Base-by-base conservation (phyloP, 1,140 invertebrate species). In the Lerema accius region DNA sequence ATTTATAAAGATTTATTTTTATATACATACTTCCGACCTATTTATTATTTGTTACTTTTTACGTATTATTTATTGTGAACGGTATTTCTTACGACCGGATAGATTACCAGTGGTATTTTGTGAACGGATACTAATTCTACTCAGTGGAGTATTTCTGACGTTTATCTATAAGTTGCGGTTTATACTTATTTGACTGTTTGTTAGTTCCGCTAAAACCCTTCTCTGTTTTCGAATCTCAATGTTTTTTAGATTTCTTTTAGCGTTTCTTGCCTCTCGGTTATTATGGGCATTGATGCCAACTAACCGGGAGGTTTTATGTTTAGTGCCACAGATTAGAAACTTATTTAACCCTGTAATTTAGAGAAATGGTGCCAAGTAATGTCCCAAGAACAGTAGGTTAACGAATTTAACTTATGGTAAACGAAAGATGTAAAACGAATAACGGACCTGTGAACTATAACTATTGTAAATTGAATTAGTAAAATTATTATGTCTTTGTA, bases 1-100 rank as follows among this genome's bases (percentile, higher is more conserved):
- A 86, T 86, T 84, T 90, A 89, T 82, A 83, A 79, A 86, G 76
- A 84, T 80, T 80, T 86, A 86, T 87, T 89, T 84, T 87, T 76
- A 55, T 82, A 72, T 86, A 71, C 69, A 86, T 88, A 82, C 85
- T 85, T 86, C 80, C 80, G 75, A 83, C 69, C 79, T 90, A 87
- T 86, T 86, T 90, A 84, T 84, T 82, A 82, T 84, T 87, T 86
- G 80, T 88, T 86, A 88, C 73, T 82, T 65, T 84, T 78, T 75
- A 78, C 68, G 69, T 61, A 76, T 82, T 86, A 87, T 82, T 89
- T 84, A 84, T 84, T 80, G 42, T 73, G 53, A 66, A 71, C 72
- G 67, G 60, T 68, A 69, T 67, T 72, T 66, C 67, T 72, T 69
- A 64, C 70, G 69, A 65, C 76, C 59, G 62, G 72, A 49, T 66